Evolutionary conservation across 2,888 invertebrate species (phyloP).

Genomic region (Axea sp.): DNA sequence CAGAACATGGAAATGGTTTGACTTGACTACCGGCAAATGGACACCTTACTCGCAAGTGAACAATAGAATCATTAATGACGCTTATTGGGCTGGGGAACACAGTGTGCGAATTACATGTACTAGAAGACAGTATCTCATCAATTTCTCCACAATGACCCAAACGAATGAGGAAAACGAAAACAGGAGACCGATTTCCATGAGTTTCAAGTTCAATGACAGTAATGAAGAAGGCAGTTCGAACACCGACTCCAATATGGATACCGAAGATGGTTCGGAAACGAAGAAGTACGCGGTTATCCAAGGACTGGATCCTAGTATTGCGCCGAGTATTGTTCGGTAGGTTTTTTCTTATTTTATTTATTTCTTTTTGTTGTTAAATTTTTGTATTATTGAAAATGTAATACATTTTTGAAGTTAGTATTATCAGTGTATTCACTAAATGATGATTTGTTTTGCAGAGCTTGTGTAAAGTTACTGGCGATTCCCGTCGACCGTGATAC

Average conservation of each 20-base stretch:
- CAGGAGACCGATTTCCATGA: slow-evolving; percentile 88
- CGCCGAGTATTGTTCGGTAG: slow-evolving; percentile 75
- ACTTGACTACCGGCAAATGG: slow-evolving; percentile 90
- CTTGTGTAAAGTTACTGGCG: slow-evolving; percentile 85
- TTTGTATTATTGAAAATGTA: too few relatives aligned
- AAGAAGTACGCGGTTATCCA: slow-evolving; percentile 72
- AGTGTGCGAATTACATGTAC: slow-evolving; percentile 86
- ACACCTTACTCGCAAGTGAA: slow-evolving; percentile 86
- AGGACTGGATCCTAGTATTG: slow-evolving; percentile 75
- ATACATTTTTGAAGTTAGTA: too few relatives aligned
- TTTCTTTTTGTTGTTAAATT: too few relatives aligned
- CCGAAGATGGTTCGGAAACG: slow-evolving; percentile 74
- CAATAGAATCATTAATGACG: slow-evolving; percentile 88
- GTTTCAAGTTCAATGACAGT: slow-evolving; percentile 76
- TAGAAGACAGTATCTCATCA: slow-evolving; percentile 87
- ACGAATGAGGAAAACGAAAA: slow-evolving; percentile 92
- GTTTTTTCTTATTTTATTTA: slow-evolving; percentile 1
- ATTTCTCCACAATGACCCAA: slow-evolving; percentile 90
- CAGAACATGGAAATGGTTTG: slow-evolving; percentile 90
- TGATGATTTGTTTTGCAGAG: slow-evolving; percentile 70
- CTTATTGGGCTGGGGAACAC: slow-evolving; percentile 86
- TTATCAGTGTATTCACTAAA: too few relatives aligned
- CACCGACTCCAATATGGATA: slow-evolving; percentile 76
- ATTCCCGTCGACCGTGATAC: slow-evolving; percentile 87
- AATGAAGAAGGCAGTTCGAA: slow-evolving; percentile 70